phyloP scores from a whole-genome alignment of 2,888 invertebrate species.

The Callyntrura sp. region DNA sequence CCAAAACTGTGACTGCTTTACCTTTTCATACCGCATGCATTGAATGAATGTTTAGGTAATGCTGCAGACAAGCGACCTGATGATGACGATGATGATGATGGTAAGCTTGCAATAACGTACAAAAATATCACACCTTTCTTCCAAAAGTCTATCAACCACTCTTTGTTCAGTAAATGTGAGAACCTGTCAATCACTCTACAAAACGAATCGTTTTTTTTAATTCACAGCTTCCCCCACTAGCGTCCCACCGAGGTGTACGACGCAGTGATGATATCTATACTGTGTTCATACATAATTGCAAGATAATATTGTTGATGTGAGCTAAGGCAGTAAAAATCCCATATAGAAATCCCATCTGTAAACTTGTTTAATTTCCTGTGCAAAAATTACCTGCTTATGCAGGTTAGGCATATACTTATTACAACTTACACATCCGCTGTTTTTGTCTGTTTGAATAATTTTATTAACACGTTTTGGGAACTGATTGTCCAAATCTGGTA shows the following conservation, averaged over 20 bases:
- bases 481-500: constrained; percentile 8
- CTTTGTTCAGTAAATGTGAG: no score
- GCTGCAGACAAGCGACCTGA: constrained; percentile 5
- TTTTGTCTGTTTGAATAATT: constrained; percentile 55
- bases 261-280: no score
- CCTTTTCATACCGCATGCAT: constrained; percentile 13
- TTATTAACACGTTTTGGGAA: constrained; percentile 48
- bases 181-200: constrained; percentile 1
- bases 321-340: not conserved
- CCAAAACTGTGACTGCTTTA: not conserved
- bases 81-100: constrained; percentile 4
- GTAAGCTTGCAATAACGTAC: no score
- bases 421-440: constrained; percentile 21
- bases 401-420: no score
- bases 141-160: not conserved
- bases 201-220: not conserved
- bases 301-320: no score
- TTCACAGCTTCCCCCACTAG: not conserved
- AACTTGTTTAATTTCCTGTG: constrained; percentile 64
- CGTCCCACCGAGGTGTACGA: not conserved
- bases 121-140: constrained; percentile 18
- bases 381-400: constrained; percentile 36
- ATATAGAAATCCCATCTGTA: constrained; percentile 37
- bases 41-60: not conserved
- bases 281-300: constrained; percentile 25